Evolutionary conservation across 1,140 invertebrate genomes (phyloP), one percentile per base, ranked within the genome.

Genomic region (Trachelipus rathkii): DNA sequence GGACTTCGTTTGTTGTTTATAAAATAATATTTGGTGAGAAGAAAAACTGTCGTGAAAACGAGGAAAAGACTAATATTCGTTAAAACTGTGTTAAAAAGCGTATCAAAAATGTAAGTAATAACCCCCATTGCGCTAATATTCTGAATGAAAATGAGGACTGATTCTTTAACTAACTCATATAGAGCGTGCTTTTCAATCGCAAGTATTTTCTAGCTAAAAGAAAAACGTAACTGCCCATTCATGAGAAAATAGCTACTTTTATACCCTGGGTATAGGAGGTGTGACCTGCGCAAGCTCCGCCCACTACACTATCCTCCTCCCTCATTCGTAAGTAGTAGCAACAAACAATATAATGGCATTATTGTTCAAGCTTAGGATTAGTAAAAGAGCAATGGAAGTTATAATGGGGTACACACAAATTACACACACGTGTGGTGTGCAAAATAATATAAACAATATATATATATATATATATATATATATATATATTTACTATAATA

Each of bases 1-100:
- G 94, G 94, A 0, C 11, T 13, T 15, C 50, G 50, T 60, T 60
- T 60, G 8, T 3, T 60, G 8, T 60, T 60, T 15, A 60, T 3
- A 8, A 60, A 60, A 0, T 8, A 60, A 15, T 15, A 60, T 19
- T 60, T 60, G 2, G 50, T 60, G 19, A 60, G 4, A 15, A 60
- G 19, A 60, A 60, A 60, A 4, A 60, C 19, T 13, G 8, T 60
- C 50, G 19, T 4, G 50, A 60, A 60, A 13, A 60, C 50, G 19
- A 60, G 50, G 8, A 60, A 60, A 4, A 8, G 11, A 13, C 50
- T 19, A 13, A 60, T 15, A 60, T 60, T 60, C 3, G 1, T 19
- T 19, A 60, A 19, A 4, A 60, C 4, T 15, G 8, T 60, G 11
- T 60, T 60, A 4, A 60, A 19, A 60, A 60, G 19, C 19, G 19